These are phyloP conservation scores for Melanotaenia boesemani DNA, from an alignment of 2,797 vertebrate genomes.

Conservation along the genomic window DNA sequence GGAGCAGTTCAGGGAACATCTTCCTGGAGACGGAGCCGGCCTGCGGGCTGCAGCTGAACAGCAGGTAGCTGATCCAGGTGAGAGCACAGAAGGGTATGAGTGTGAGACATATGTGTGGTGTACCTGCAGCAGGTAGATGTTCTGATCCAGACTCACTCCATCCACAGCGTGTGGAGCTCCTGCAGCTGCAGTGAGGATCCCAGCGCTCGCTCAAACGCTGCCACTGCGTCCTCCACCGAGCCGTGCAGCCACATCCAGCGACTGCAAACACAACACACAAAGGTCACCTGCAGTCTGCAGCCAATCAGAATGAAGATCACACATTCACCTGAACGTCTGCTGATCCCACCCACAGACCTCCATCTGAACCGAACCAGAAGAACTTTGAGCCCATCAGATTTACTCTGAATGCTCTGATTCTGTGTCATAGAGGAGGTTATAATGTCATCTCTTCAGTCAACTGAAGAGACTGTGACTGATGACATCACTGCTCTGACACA, in stretches of 20 bases:
- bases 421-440: too few relatives aligned
- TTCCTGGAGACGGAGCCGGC: constrained; percentile 39
- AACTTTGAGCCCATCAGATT: too few relatives aligned
- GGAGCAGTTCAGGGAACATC: constrained; percentile 89
- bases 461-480: neutral
- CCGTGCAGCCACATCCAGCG: constrained; percentile 91
- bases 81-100: constrained; percentile 7
- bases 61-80: constrained; percentile 88
- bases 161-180: constrained; percentile 92
- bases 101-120: rapidly evolving
- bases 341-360: too few relatives aligned
- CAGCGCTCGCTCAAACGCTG: constrained; percentile 93
- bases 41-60: constrained; percentile 89
- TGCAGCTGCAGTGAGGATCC: constrained; percentile 87
- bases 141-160: constrained; percentile 90
- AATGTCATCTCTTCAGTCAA: too few relatives aligned
- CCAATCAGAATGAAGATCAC: neutral
- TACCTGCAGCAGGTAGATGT: neutral
- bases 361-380: too few relatives aligned
- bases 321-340: too few relatives aligned
- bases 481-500: neutral
- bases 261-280: constrained; percentile 72
- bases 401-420: neutral
- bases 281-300: neutral
- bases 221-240: constrained; percentile 82